Evolutionary conservation across 2,888 invertebrate genomes (phyloP).

Genomic region (Ischnus inquisitorius): DNA sequence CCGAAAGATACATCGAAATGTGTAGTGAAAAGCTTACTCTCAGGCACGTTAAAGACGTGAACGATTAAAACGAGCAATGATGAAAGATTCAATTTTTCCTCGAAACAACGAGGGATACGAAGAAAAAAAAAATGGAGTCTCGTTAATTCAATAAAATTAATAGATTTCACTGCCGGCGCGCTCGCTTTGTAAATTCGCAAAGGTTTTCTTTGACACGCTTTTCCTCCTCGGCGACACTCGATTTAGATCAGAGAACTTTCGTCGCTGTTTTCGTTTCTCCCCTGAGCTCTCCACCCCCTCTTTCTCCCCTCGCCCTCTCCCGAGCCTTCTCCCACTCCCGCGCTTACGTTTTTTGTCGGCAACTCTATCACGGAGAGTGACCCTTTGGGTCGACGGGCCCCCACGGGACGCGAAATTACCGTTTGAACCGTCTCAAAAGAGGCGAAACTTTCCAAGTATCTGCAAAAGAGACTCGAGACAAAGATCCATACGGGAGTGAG

Average conservation of each 20-base stretch:
- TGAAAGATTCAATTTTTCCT: constrained; percentile 30
- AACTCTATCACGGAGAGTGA: constrained; percentile 35
- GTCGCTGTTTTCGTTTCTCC: constrained; percentile 29
- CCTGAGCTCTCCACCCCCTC: not conserved
- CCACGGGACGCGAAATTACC: constrained; percentile 57
- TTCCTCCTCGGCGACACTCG: constrained; percentile 59
- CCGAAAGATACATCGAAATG: too few relatives aligned
- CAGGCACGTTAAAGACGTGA: constrained; percentile 14
- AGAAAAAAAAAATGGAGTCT: constrained; percentile 42
- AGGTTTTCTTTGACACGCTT: constrained; percentile 65
- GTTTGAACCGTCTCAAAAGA: constrained; percentile 56
- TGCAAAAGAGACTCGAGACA: constrained; percentile 18
- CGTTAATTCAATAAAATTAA: constrained; percentile 64
- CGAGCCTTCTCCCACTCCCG: constrained; percentile 12
- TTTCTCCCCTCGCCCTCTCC: not conserved
- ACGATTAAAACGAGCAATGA: constrained; percentile 19
- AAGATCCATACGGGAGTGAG: constrained; percentile 16
- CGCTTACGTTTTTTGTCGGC: constrained; percentile 21
- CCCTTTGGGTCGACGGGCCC: constrained; percentile 31
- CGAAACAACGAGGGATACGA: constrained; percentile 16
- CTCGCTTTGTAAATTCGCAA: constrained; percentile 60
- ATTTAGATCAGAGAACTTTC: constrained; percentile 54
- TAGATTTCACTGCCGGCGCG: constrained; percentile 52
- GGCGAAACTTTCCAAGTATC: constrained; percentile 58
- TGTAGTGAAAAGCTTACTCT: too few relatives aligned